Evolutionary conservation across 2,797 vertebrate genomes (phyloP).

Genomic region (Paratrypauchen microcephalus): DNA sequence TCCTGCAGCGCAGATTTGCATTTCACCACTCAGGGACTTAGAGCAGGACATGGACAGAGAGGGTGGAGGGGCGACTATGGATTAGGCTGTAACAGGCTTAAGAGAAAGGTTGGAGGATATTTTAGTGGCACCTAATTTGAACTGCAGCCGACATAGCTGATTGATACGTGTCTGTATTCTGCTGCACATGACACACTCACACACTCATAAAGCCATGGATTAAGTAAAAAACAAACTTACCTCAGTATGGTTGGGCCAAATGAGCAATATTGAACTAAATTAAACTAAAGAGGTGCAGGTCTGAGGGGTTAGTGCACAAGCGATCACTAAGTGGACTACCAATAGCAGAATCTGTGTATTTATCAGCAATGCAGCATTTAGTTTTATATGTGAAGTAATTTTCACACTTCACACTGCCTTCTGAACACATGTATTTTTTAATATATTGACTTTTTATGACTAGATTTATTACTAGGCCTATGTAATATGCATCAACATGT

Average conservation of each 20-base stretch:
- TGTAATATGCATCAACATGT: no score
- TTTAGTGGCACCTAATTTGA: constrained; percentile 76
- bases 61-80: constrained; percentile 68
- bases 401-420: no score
- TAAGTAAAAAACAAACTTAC: constrained; percentile 28
- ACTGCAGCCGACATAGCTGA: constrained; percentile 67
- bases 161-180: constrained; percentile 54
- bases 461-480: no score
- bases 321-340: not conserved
- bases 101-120: constrained; percentile 76
- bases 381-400: no score
- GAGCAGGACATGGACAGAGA: constrained; percentile 64
- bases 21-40: constrained; percentile 76
- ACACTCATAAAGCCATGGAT: constrained; percentile 47
- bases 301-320: not conserved
- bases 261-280: not conserved
- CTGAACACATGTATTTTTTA: no score
- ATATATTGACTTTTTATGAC: no score
- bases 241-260: not conserved
- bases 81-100: constrained; percentile 82
- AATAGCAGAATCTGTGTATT: no score
- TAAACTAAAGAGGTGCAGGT: not conserved
- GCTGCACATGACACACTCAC: constrained; percentile 42
- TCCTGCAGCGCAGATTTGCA: constrained; percentile 76
- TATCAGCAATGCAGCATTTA: no score